These are phyloP conservation scores for Eretmocerus hayati DNA, from an alignment of 2,888 invertebrate species.

Conservation along the genomic window DNA sequence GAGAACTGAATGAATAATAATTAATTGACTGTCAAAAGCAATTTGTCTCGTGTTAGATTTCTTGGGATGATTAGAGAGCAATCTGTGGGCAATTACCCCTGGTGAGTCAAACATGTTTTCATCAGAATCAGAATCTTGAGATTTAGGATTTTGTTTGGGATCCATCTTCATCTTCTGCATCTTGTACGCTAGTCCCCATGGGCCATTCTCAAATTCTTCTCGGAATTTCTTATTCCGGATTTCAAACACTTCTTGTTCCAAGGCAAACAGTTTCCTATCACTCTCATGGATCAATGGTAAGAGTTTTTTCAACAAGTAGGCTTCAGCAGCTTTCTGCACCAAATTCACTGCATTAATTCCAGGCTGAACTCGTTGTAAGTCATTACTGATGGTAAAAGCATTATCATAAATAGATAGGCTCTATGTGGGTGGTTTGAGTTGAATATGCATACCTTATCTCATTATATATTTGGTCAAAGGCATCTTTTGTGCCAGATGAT, in stretches of 20 bases:
- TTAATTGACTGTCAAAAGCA: too few species aligned
- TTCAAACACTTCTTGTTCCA: slow-evolving; percentile 1
- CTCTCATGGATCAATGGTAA: slow-evolving; percentile 5
- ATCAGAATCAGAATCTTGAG: too few species aligned
- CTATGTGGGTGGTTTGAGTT: neutral
- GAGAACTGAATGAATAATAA: too few species aligned
- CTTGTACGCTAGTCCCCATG: too few species aligned
- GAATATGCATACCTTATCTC: slow-evolving; percentile 8
- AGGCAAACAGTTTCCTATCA: slow-evolving; percentile 10
- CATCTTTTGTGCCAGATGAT: slow-evolving; percentile 29
- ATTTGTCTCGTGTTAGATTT: too few species aligned
- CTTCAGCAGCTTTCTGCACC: slow-evolving; percentile 18
- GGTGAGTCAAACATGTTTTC: too few species aligned
- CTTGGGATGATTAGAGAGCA: too few species aligned
- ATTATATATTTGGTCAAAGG: slow-evolving; percentile 31
- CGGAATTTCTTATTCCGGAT: neutral
- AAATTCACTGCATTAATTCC: slow-evolving; percentile 11
- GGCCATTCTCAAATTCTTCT: neutral
- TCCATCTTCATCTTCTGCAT: too few species aligned
- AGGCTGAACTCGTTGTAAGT: neutral
- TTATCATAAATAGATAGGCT: too few species aligned
- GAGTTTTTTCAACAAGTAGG: slow-evolving; percentile 5
- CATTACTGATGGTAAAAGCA: slow-evolving; percentile 11
- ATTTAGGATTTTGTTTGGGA: too few species aligned
- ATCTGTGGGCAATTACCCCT: too few species aligned